phyloP scores from a whole-genome alignment of 2,113 vertebrate species.

The Thamnaconus septentrionalis region DNA sequence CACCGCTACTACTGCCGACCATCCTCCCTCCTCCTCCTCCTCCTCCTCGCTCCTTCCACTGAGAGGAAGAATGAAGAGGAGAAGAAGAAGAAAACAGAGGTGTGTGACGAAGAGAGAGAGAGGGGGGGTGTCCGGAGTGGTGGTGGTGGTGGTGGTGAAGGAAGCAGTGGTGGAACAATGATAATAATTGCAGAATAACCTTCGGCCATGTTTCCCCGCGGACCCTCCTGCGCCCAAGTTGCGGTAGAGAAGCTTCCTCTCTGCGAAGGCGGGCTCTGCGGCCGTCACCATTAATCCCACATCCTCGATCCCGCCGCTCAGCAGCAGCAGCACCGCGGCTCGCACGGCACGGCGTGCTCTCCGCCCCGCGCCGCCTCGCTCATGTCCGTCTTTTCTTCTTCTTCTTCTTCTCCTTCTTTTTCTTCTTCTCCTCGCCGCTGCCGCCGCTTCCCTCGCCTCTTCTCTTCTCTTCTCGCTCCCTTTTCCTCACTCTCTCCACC shows the following conservation, averaged over 20 bases:
- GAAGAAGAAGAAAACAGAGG: slow-evolving; percentile 55
- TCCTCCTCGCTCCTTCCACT: slow-evolving; percentile 11
- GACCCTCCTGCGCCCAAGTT: slow-evolving; percentile 92
- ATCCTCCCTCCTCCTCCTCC: not conserved
- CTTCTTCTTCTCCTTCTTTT: slow-evolving; percentile 80
- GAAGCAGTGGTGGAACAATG: slow-evolving; percentile 60
- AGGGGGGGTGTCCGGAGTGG: too few species aligned
- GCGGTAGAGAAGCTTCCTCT: slow-evolving; percentile 93
- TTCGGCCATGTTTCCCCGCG: slow-evolving; percentile 99
- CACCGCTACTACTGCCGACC: not conserved
- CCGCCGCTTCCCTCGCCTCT: slow-evolving; percentile 48
- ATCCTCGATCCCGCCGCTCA: slow-evolving; percentile 91
- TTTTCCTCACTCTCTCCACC: slow-evolving; percentile 45
- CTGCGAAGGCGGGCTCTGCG: slow-evolving; percentile 83
- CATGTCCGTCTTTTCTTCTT: slow-evolving; percentile 83
- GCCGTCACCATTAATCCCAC: slow-evolving; percentile 91
- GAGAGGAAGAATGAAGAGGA: not conserved
- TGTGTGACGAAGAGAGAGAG: too few species aligned
- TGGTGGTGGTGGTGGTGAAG: too few species aligned
- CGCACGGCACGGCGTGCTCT: slow-evolving; percentile 97
- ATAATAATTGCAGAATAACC: slow-evolving; percentile 84
- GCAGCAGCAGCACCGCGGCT: slow-evolving; percentile 90
- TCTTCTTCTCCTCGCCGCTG: slow-evolving; percentile 58
- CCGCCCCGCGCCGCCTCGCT: slow-evolving; percentile 85
- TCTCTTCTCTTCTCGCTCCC: slow-evolving; percentile 35